A percentile compares a stretch with the other conserved stretches of the same genome.
phyloP scores from a whole-genome alignment of 2,113 vertebrate species.

The Micronisus gabar region DNA sequence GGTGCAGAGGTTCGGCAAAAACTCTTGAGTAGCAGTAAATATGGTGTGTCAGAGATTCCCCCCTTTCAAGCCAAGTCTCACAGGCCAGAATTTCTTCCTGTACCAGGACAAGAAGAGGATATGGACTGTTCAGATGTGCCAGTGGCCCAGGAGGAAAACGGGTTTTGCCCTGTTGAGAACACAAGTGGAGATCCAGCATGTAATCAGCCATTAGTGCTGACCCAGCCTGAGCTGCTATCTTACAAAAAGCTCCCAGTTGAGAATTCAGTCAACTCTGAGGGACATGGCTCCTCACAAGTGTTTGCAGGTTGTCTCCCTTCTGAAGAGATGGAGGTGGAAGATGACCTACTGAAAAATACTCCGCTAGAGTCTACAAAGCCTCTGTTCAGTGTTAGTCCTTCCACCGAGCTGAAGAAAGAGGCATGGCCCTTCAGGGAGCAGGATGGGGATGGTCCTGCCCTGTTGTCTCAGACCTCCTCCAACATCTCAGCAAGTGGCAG shows the following conservation, averaged over 20 bases:
- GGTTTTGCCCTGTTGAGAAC: slow-evolving; percentile 57
- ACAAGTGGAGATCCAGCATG: neutral
- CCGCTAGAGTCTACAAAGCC: slow-evolving; percentile 47
- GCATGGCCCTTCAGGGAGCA: slow-evolving; percentile 31
- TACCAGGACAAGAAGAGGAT: slow-evolving; percentile 76
- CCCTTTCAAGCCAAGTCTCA: slow-evolving; percentile 79
- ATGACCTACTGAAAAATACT: slow-evolving; percentile 54
- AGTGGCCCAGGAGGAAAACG: slow-evolving; percentile 75
- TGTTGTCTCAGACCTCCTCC: slow-evolving; percentile 57
- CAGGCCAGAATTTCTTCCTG: slow-evolving; percentile 42
- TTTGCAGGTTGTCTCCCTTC: slow-evolving; percentile 45
- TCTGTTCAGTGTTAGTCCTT: slow-evolving; percentile 56
- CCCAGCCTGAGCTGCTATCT: neutral
- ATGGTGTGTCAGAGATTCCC: slow-evolving; percentile 87
- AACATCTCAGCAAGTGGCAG: slow-evolving; percentile 46
- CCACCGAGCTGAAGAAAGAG: slow-evolving; percentile 19
- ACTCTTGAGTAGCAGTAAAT: slow-evolving; percentile 79
- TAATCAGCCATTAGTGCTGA: neutral
- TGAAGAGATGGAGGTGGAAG: slow-evolving; percentile 84
- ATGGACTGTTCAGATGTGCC: slow-evolving; percentile 89
- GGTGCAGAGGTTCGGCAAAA: slow-evolving; percentile 76
- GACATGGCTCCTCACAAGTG: neutral
- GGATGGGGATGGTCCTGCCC: slow-evolving; percentile 45
- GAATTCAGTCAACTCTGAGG: slow-evolving; percentile 35
- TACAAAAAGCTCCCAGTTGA: slow-evolving; percentile 16